These are phyloP conservation scores for Lucilia cuprina DNA, from an alignment of 1,140 invertebrate genomes.

Conservation along the genomic window DNA sequence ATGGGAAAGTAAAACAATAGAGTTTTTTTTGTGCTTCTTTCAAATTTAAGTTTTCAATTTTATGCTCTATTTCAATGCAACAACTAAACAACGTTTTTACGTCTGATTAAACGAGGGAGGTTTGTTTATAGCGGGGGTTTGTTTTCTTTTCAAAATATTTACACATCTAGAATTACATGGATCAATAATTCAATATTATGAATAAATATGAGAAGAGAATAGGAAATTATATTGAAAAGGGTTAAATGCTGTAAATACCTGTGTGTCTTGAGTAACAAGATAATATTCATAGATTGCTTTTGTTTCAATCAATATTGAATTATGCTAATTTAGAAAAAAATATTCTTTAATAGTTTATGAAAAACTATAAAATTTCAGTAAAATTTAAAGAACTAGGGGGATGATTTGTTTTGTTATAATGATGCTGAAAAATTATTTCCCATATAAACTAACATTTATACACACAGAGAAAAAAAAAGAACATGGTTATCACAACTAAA, in stretches of 20 bases:
- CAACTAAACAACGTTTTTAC: not conserved
- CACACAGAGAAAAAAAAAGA: too few species aligned
- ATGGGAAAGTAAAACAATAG: constrained; percentile 28
- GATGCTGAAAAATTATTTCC: too few species aligned
- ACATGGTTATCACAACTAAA: too few species aligned
- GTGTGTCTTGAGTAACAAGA: not conserved
- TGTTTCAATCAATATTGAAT: too few species aligned
- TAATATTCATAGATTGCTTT: too few species aligned
- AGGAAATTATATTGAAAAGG: not conserved
- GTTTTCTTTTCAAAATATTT: constrained; percentile 3
- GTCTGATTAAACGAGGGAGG: not conserved
- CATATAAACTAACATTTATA: too few species aligned
- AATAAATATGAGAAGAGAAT: not conserved
- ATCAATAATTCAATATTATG: not conserved
- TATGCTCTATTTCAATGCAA: constrained; percentile 23
- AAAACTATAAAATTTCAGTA: too few species aligned
- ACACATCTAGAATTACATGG: not conserved
- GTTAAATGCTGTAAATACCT: not conserved
- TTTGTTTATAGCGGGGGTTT: not conserved
- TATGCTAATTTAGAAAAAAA: too few species aligned
- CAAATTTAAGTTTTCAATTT: not conserved
- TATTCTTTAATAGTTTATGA: too few species aligned
- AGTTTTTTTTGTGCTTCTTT: not conserved
- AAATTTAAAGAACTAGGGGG: too few species aligned
- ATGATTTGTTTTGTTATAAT: too few species aligned